Evolutionary conservation across 2,113 vertebrate species (phyloP), one percentile per base, ranked within the genome.

Genomic region (Ptyas mucosa): DNA sequence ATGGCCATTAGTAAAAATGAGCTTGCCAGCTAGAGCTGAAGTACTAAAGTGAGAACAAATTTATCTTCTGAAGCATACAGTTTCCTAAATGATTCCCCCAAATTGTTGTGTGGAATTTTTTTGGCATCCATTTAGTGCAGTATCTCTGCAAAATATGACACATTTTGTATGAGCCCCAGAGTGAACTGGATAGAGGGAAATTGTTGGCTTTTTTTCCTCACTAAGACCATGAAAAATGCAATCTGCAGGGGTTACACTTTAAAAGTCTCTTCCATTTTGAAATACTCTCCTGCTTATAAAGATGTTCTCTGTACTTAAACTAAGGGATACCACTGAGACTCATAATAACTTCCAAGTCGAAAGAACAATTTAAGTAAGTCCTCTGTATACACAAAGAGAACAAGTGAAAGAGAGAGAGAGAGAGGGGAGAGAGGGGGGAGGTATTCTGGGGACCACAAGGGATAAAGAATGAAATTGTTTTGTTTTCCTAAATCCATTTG

Each of bases 81-180:
- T 39, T 29, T 93, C 46, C 81, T 43, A 86, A 90, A 90, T 43
- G 90, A 87, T 26, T 94, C 29, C 64, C 49, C 81, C 85, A 75
- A 93, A 81, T 43, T 23, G 34, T 39, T 81, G 75, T 39, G 75
- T 81, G 34, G 75, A 61, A 89, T 53, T 52, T 81, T 51, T 54
- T 85, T 46, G 51, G 69, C 69, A 86, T 90, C 55, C 34, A 85
- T 90, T 93, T 93, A 90, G 24, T 24, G 61, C 81, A 93, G 43
- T 43, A 58, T 95, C 90, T 96, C 96, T 57, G 91, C 93, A 97
- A 93, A 96, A 89, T 43, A 90, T 88, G 87, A 90, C 58, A 93
- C n/a, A 95, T 96, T 94, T 89, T 29, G 52, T 57, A 24, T 96
- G 39, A 95, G 88, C 89, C 64, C 88, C 93, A 95, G 24, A 94